Evolutionary conservation across 1,140 invertebrate species (phyloP), one percentile per base, ranked within the genome.

Genomic region (Zaprionus africanus): DNA sequence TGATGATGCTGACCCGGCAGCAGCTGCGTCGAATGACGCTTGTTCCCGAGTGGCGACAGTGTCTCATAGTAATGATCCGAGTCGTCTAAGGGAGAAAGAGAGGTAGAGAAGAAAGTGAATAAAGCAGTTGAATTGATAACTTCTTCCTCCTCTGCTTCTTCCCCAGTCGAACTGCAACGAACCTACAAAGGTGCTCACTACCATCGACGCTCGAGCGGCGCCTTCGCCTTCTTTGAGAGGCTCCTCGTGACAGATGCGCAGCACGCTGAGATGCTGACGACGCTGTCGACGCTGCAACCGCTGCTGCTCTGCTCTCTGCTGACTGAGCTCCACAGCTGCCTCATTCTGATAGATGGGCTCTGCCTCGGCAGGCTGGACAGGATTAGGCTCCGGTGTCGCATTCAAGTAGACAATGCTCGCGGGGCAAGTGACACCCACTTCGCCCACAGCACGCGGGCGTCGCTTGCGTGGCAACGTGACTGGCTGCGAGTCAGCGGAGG

Each of bases 31-130:
- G 90, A 88, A 69, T 92, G 91, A 4, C 90, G 82, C 57, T 90
- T 92, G 67, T 86, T 78, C 24, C 76, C 78, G 46, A 81, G 60
- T 15, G 93, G 93, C 73, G 93, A 93, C 68, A 95, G 91, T 22
- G 94, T 94, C 91, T 95, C 94, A 85, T 95, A 95, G 68, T 94
- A 93, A 76, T 95, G 94, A 68, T 95, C 94, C 5, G 94, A 94
- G 91, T 95, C 94, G 81, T 93, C 92, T 93, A 60, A 3, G 67
- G 17, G 62, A n/a, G 11, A 68, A 5, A 22, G 5, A 1, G 12
- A 56, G 6, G 26, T 0, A 5, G 26, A 26, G 26, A 26, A 26
- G 26, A 26, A 26, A 26, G 26, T 28, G 22, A 5, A 36, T 26
- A 5, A 13, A 56, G 28, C 31, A 43, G 17, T 9, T 7, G 2